These are phyloP conservation scores for Pseudochaenichthys georgianus DNA, from an alignment of 2,797 vertebrate genomes.

Conservation along the genomic window DNA sequence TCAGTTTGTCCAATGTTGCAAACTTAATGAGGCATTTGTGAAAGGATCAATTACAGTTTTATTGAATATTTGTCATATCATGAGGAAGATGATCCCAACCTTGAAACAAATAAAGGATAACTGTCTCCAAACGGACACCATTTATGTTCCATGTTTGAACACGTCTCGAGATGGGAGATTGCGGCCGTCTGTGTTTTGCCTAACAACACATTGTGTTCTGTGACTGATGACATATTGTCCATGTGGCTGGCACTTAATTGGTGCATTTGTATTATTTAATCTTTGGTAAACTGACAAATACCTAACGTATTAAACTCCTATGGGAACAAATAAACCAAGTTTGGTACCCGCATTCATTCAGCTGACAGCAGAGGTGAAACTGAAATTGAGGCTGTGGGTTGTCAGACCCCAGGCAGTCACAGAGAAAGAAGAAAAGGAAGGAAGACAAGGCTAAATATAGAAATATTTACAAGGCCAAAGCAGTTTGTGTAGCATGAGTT, in stretches of 20 bases:
- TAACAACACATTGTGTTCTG: constrained; percentile 12
- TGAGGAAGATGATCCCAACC: not conserved
- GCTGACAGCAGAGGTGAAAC: constrained; percentile 7
- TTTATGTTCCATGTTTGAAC: constrained; percentile 17
- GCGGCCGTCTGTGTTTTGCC: constrained; percentile 7
- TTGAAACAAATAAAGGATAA: not conserved
- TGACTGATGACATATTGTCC: not conserved
- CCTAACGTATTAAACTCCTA: not conserved
- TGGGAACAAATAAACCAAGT: not conserved
- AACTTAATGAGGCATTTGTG: not conserved
- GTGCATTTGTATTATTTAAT: not conserved
- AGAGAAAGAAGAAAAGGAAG: constrained; percentile 11
- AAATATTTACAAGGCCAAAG: constrained; percentile 14
- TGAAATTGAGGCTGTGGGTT: constrained; percentile 4
- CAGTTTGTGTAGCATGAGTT: not conserved
- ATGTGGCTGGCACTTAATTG: not conserved
- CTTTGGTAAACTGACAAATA: not conserved
- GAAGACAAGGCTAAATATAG: constrained; percentile 1
- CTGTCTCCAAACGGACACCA: not conserved
- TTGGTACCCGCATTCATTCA: not conserved
- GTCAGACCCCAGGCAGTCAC: constrained; percentile 11
- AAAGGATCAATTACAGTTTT: not conserved
- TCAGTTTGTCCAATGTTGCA: not conserved
- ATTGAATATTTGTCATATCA: constrained; percentile 8
- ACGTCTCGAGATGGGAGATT: not conserved